A percentile compares a stretch with the other conserved stretches of the same genome.
Conservation (phyloP, 2,888 invertebrate genomes). For the Drosophila macrothrix region DNA sequence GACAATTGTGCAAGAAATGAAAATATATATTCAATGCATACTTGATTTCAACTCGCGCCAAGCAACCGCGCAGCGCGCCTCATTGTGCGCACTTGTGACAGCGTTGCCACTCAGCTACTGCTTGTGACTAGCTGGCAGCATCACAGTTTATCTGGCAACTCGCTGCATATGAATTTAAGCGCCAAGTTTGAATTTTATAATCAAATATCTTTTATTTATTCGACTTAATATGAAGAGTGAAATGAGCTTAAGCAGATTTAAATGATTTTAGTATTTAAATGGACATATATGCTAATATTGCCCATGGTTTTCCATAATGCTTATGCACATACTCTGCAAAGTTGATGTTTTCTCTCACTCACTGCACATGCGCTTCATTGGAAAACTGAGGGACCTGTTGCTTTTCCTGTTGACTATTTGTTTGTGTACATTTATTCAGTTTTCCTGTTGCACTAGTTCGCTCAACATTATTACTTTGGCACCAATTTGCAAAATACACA, state of each 20-base stretch:
- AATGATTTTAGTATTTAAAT: neutral
- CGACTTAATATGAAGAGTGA: neutral
- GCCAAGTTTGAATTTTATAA: slow-evolving; percentile 2
- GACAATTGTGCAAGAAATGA: neutral
- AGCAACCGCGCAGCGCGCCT: neutral
- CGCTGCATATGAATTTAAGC: neutral
- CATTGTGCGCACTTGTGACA: neutral
- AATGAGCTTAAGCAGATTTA: neutral
- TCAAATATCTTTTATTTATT: neutral
- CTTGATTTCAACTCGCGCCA: slow-evolving; percentile 38
- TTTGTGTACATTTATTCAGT: slow-evolving; percentile 52
- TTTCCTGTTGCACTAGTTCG: slow-evolving; percentile 51
- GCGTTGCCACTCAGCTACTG: slow-evolving; percentile 38
- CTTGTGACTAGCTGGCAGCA: slow-evolving; percentile 2
- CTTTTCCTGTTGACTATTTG: slow-evolving; percentile 27
- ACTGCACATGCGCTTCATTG: slow-evolving; percentile 85
- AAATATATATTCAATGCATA: slow-evolving; percentile 20
- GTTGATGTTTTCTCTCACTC: neutral
- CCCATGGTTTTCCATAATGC: too few species aligned
- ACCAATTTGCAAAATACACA: slow-evolving; percentile 8
- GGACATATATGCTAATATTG: neutral
- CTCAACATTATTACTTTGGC: slow-evolving; percentile 47
- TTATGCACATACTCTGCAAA: neutral
- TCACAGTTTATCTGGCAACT: slow-evolving; percentile 9
- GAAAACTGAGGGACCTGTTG: slow-evolving; percentile 87